Conservation (phyloP, 1,140 invertebrate species). For the Spodoptera litura region DNA sequence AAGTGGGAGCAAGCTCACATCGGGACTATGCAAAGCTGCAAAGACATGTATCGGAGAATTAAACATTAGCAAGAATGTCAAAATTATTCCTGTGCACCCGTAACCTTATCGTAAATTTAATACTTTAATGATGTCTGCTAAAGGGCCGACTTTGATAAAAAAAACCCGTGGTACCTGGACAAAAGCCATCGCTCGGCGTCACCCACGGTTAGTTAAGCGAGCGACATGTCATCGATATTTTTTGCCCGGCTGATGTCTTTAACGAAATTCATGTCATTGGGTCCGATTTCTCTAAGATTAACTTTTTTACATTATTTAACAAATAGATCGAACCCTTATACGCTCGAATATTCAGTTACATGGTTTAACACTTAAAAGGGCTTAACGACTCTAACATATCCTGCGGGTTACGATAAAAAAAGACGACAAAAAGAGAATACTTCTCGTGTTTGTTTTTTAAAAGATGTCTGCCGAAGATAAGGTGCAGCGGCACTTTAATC, state of each 20-base stretch:
- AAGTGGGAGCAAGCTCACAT: neutral
- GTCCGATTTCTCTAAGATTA: slow-evolving; percentile 83
- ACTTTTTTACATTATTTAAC: slow-evolving; percentile 82
- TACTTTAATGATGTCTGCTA: slow-evolving; percentile 77
- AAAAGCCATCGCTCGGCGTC: slow-evolving; percentile 57
- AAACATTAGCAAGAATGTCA: slow-evolving; percentile 56
- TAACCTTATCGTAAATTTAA: slow-evolving; percentile 77
- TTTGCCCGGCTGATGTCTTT: slow-evolving; percentile 79
- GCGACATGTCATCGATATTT: slow-evolving; percentile 77
- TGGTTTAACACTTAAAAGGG: slow-evolving; percentile 86
- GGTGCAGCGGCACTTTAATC: slow-evolving; percentile 83
- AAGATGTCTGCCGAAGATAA: slow-evolving; percentile 84
- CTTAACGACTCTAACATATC: slow-evolving; percentile 85
- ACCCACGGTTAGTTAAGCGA: slow-evolving; percentile 65
- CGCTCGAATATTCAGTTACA: slow-evolving; percentile 85
- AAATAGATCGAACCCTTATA: slow-evolving; percentile 84
- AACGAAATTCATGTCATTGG: slow-evolving; percentile 83
- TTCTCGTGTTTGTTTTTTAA: slow-evolving; percentile 85
- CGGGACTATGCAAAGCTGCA: slow-evolving; percentile 12
- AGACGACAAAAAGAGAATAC: slow-evolving; percentile 80
- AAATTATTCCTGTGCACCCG: slow-evolving; percentile 60
- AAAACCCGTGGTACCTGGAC: slow-evolving; percentile 69
- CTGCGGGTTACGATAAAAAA: slow-evolving; percentile 84
- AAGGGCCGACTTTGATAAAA: slow-evolving; percentile 71
- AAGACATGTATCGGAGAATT: slow-evolving; percentile 36